These are phyloP conservation scores for Drosophila truncata DNA, from an alignment of 1,140 invertebrate genomes.

Conservation along the genomic window DNA sequence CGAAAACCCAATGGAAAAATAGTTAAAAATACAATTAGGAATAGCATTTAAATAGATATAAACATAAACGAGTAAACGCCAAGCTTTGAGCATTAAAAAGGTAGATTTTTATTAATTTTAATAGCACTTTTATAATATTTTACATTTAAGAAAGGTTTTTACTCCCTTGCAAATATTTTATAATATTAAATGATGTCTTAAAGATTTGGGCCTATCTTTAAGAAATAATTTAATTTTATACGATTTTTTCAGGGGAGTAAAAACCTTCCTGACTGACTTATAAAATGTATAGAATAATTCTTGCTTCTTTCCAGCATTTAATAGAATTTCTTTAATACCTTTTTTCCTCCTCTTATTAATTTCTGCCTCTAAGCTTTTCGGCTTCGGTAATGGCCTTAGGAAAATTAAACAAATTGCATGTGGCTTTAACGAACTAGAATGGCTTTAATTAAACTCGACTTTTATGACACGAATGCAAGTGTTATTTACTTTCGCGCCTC, in stretches of 20 bases:
- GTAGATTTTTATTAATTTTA: no score
- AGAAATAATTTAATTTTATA: no score
- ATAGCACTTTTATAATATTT: no score
- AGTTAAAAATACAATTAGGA: background rate
- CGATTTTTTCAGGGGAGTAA: no score
- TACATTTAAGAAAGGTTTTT: no score
- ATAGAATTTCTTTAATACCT: background rate
- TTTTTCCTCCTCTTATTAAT: background rate
- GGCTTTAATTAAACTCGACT: constrained; percentile 74
- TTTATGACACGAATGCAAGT: constrained; percentile 73
- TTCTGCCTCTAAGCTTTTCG: background rate
- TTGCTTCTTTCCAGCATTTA: background rate
- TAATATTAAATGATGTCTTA: no score
- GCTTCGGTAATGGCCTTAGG: background rate
- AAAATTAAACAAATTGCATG: constrained; percentile 50
- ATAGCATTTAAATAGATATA: background rate
- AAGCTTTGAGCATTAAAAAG: no score
- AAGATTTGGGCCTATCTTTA: no score
- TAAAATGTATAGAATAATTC: no score
- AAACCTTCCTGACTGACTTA: no score
- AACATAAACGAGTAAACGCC: no score
- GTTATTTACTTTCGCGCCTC: constrained; percentile 35
- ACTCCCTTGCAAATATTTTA: no score
- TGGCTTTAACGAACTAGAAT: constrained; percentile 49
- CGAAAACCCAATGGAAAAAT: constrained; percentile 10